phyloP scores from a whole-genome alignment of 2,797 vertebrate genomes.

The Meriones psammophilus region DNA sequence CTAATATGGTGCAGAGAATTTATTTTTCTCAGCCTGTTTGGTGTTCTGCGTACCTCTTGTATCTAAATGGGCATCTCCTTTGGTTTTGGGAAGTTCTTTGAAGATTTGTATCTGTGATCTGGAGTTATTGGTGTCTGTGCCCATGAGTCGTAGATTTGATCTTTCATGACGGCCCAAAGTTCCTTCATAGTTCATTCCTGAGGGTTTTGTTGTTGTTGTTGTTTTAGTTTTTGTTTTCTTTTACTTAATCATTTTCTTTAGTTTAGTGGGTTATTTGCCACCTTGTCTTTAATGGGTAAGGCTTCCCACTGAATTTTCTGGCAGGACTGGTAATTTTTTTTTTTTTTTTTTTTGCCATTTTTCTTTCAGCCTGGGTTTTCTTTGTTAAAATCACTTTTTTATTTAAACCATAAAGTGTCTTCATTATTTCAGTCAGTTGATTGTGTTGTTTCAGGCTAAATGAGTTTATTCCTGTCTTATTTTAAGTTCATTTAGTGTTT shows the following conservation, averaged over 20 bases:
- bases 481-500: no score
- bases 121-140: background rate
- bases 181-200: conserved; percentile 9
- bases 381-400: background rate
- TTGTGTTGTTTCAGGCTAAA: no score
- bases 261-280: background rate
- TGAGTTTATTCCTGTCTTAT: no score
- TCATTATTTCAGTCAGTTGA: no score
- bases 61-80: background rate
- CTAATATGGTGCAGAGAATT: no score
- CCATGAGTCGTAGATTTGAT: background rate
- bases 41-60: background rate
- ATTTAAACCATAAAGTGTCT: no score
- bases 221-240: background rate
- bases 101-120: background rate
- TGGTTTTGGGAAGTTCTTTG: background rate
- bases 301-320: background rate
- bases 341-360: background rate
- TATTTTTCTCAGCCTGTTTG: background rate
- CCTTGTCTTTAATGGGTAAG: background rate
- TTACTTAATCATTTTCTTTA: background rate
- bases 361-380: background rate
- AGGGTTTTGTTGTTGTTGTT: background rate
- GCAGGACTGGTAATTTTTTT: background rate
- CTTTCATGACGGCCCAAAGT: conserved; percentile 3